Evolutionary conservation across 2,888 invertebrate genomes (phyloP), one percentile per base, ranked within the genome.

Genomic region (Synanthedon vespiformis): DNA sequence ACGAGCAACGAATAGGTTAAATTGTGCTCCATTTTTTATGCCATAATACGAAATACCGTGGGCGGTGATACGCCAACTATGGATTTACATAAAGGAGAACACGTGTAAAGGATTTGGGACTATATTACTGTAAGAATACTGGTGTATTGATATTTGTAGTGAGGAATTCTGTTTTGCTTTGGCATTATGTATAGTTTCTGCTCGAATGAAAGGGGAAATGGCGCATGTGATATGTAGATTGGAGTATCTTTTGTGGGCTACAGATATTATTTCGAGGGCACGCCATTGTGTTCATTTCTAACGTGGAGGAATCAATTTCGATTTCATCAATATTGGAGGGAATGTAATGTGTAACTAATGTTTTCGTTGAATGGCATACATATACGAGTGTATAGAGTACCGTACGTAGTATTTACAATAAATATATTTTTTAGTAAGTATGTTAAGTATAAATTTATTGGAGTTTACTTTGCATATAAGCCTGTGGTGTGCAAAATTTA

Each of bases 161-260:
- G 14, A 11, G 16, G 14, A 22, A 48, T 48, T 48, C 12, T 13
- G 12, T 16, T 48, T 16, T 13, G 48, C 14, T 48, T 48, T 13
- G 4, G 22, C 16, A 48, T 50, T 53, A 58, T 59, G 59, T 59
- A 60, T 57, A 56, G 62, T 69, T 68, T 65, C 64, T 64, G 58
- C 59, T 59, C 54, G 63, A 61, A 63, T 65, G 62, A 61, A 63
- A 64, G 61, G 57, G 65, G 74, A 77, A 79, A 78, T 79, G 77
- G 69, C 69, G 69, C 72, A 76, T 76, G 70, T 75, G 72, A 78
- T 80, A 79, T 78, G 78, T 72, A 77, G 74, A 79, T 79, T 69
- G 53, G 44, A 53, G 55, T 55, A 58, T 59, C 60, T 58, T 61
- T 61, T 63, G 58, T 60, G 58, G 61, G 59, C 57, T 56, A 68